Evolutionary conservation across 2,888 invertebrate genomes (phyloP), one percentile per base, ranked within the genome.

Genomic region (Timandra comae): DNA sequence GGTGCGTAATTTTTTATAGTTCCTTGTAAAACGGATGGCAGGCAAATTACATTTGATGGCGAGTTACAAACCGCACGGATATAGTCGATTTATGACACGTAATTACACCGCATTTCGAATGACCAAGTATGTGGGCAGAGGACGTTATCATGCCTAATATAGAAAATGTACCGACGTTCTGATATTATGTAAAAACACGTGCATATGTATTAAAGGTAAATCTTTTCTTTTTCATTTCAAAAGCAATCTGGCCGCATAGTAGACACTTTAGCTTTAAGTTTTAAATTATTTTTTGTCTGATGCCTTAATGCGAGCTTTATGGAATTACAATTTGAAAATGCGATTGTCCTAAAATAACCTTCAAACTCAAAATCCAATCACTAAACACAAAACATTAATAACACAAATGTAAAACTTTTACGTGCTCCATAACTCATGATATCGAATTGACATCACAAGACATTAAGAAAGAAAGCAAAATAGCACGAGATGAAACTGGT

Each of bases 41-140:
- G 56, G 51, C 42, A 56, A 55, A 63, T 52, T 54, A 51, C 52
- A 52, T 44, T 42, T 38, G 40, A 49, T 56, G 46, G 46, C 47
- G 41, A 56, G 52, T 57, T 51, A n/a, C 40, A 35, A 52, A 54
- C 52, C 44, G 42, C 38, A 49, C 52, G 54, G 63, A 70, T 68
- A 57, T 49, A 47, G 46, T 44, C 52, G 52, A 73, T 76, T 76
- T 77, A 76, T 64, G 60, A 64, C 56, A 46, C 50, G 56, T 75
- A 74, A 76, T 77, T 72, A 69, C 57, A 53, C 51, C 51, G 57
- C 55, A 56, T 57, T 56, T 52, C 42, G 55, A 43, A 49, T 43
- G 46, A 43, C 38, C 46, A 35, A 29, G 31, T 43, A 48, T 55
- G 52, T 56, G 51, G 53, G 52, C 42, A 31, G 44, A 42, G 40